phyloP scores from a whole-genome alignment of 2,113 vertebrate genomes.

The Toxotes chatareus region DNA sequence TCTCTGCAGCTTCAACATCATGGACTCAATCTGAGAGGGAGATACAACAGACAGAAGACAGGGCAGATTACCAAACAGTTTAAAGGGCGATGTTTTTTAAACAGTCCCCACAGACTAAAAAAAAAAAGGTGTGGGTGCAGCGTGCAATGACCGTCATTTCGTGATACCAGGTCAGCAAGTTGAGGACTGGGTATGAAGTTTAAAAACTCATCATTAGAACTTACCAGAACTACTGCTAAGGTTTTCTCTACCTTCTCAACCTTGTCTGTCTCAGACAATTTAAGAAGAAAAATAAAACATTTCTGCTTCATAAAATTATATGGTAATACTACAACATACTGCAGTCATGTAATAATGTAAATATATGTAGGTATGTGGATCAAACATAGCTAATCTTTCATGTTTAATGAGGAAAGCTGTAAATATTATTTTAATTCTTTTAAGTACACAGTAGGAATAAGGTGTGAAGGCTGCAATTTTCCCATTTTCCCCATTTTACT shows the following conservation, averaged over 20 bases:
- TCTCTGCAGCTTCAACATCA: slow-evolving; percentile 88
- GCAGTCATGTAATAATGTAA: no score
- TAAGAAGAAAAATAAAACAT: neutral
- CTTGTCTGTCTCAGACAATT: neutral
- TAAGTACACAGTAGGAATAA: neutral
- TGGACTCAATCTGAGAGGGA: slow-evolving; percentile 85
- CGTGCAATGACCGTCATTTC: slow-evolving; percentile 38
- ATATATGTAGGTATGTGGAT: no score
- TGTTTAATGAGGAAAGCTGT: no score
- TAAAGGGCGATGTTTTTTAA: slow-evolving; percentile 28
- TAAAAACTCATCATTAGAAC: neutral
- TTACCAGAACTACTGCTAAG: no score
- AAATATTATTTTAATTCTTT: no score
- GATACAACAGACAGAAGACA: slow-evolving; percentile 15
- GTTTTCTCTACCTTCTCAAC: no score
- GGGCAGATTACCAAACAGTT: slow-evolving; percentile 31
- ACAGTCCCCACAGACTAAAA: slow-evolving; percentile 4
- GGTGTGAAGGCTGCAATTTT: neutral
- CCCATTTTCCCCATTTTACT: neutral
- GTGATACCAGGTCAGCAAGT: slow-evolving; percentile 34
- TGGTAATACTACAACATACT: no score
- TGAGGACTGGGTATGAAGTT: neutral
- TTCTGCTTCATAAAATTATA: no score
- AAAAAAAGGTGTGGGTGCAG: slow-evolving; percentile 30
- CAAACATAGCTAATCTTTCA: no score